phyloP scores from a whole-genome alignment of 2,888 invertebrate genomes.

The Calameuta filiformis region DNA sequence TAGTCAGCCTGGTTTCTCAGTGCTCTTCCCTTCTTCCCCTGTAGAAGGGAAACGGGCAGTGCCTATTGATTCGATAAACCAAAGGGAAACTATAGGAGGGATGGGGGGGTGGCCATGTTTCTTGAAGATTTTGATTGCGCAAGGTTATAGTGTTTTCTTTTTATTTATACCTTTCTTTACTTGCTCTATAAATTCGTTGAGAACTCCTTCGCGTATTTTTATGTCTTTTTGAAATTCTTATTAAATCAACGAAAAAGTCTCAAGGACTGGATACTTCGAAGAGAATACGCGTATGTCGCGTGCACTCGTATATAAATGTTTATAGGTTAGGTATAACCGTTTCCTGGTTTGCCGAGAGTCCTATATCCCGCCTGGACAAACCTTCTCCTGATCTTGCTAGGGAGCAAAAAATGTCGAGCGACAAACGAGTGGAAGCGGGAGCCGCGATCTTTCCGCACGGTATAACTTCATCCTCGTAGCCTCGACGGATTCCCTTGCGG shows the following conservation, averaged over 20 bases:
- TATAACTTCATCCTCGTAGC: slow-evolving; percentile 6
- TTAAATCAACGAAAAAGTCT: background rate
- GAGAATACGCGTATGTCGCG: background rate
- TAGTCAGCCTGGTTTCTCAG: slow-evolving; percentile 20
- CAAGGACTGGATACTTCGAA: background rate
- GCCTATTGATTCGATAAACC: background rate
- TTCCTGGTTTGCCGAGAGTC: background rate
- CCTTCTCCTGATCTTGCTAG: background rate
- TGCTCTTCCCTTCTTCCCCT: background rate
- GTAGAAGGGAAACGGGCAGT: background rate
- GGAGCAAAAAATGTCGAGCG: background rate
- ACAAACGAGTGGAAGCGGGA: slow-evolving; percentile 17
- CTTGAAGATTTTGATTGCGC: background rate
- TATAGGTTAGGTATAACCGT: background rate
- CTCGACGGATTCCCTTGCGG: background rate
- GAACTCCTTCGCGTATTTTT: background rate
- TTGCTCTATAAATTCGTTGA: background rate
- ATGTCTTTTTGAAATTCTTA: background rate
- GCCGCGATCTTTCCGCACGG: slow-evolving; percentile 15
- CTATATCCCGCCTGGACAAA: background rate
- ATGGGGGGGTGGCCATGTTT: background rate
- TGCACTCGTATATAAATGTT: background rate
- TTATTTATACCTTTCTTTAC: background rate
- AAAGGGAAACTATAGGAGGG: background rate
- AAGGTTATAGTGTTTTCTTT: background rate